Evolutionary conservation across 2,888 invertebrate species (phyloP).

Genomic region (Lasioglossum oenotherae): DNA sequence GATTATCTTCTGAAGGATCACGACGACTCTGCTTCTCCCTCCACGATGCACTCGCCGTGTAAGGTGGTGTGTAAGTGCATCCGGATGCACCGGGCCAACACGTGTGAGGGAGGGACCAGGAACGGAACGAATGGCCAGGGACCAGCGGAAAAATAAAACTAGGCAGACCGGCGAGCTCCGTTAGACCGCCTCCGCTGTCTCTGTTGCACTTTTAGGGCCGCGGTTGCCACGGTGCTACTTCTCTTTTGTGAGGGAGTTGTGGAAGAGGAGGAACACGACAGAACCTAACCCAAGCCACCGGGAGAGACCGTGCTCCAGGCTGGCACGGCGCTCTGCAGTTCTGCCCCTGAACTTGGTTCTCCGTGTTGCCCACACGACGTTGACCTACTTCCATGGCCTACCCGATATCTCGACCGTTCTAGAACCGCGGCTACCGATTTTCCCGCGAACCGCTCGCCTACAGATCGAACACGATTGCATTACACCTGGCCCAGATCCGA

Average conservation of each 20-base stretch:
- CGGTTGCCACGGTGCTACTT: background rate
- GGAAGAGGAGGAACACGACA: slow-evolving; percentile 55
- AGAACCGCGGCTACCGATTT: slow-evolving; percentile 58
- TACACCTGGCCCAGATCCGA: slow-evolving; percentile 57
- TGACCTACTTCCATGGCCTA: slow-evolving; percentile 80
- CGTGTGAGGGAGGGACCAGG: slow-evolving; percentile 64
- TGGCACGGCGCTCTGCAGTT: slow-evolving; percentile 71
- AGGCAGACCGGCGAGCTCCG: slow-evolving; percentile 72
- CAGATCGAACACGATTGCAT: slow-evolving; percentile 43
- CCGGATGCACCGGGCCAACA: slow-evolving; percentile 26
- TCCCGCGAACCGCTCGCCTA: slow-evolving; percentile 32
- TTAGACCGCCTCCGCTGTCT: slow-evolving; percentile 71
- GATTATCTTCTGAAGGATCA: background rate
- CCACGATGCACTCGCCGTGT: background rate
- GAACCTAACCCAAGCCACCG: slow-evolving; percentile 74
- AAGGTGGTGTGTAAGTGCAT: background rate
- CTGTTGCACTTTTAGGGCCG: slow-evolving; percentile 12
- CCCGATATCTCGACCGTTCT: slow-evolving; percentile 57
- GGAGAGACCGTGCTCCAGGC: slow-evolving; percentile 63
- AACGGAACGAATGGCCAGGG: slow-evolving; percentile 67
- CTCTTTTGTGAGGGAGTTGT: slow-evolving; percentile 32
- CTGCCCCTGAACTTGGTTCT: slow-evolving; percentile 83
- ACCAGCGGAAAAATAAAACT: slow-evolving; percentile 75
- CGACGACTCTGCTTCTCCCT: background rate
- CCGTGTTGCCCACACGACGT: slow-evolving; percentile 77